A percentile compares a stretch with the other conserved stretches of the same genome.
Conservation (phyloP, 2,113 vertebrate genomes). For the Benitochromis conjunctus region DNA sequence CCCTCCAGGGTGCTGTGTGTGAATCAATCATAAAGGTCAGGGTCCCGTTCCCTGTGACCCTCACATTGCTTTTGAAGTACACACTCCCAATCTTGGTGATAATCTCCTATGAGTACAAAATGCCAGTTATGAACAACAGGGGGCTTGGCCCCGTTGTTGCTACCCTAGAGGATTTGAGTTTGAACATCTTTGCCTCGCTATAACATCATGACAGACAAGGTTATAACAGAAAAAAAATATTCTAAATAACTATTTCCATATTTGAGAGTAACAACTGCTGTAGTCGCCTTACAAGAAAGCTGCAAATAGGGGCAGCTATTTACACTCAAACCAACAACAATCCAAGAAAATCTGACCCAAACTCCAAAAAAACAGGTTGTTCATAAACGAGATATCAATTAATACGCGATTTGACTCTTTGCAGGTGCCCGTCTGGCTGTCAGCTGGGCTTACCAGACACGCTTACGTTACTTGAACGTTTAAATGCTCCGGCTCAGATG, state of each 20-base stretch:
- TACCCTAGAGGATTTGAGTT: conserved; percentile 41
- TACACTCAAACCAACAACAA: conserved; percentile 27
- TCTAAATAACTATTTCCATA: not conserved
- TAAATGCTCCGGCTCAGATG: conserved; percentile 22
- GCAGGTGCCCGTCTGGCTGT: conserved; percentile 31
- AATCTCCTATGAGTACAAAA: conserved; percentile 69
- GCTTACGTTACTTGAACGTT: conserved; percentile 17
- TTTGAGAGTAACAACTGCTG: not conserved
- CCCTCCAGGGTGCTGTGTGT: conserved; percentile 48
- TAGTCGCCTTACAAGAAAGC: not conserved
- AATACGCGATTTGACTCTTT: not conserved
- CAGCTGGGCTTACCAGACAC: not conserved
- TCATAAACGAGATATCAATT: not conserved
- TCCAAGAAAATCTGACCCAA: not conserved
- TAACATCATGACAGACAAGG: not conserved
- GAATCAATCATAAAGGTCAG: conserved; percentile 71
- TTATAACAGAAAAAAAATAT: not conserved
- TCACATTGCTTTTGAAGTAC: conserved; percentile 58
- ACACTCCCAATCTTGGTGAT: conserved; percentile 59
- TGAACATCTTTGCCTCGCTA: not conserved
- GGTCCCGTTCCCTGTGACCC: conserved; percentile 61
- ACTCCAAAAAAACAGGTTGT: not conserved
- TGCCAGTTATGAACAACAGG: conserved; percentile 67
- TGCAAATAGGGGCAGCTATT: conserved; percentile 30
- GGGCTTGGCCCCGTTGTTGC: conserved; percentile 42